Base-by-base conservation (phyloP, 2,113 vertebrate genomes). In the Neodon shergylaensis region DNA sequence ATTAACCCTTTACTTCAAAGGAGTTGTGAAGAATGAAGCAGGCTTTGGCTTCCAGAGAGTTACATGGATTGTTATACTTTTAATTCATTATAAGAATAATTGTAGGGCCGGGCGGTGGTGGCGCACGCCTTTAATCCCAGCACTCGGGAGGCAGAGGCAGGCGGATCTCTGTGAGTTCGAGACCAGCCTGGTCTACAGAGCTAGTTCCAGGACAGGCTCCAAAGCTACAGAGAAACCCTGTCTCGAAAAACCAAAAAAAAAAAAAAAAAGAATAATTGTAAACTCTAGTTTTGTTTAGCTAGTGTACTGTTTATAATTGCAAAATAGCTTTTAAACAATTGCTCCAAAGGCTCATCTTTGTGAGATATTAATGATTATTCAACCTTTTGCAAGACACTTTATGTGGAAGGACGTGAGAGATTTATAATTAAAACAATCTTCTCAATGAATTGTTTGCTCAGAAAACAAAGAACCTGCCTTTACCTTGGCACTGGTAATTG, bases 81-180 rank as follows among this genome's bases (percentile, higher is more conserved):
- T 97, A 98, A 98, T 98, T 98, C 97, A 98, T 98, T 98, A 98
- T 92, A 98, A 96, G 97, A 98, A 97, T 98, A 98, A 98, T 98
- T 98, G 98, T 98, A 97, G 96, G n/a, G n/a, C n/a, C n/a, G n/a
- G n/a, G n/a, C n/a, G n/a, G n/a, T n/a, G n/a, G n/a, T n/a, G n/a
- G n/a, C n/a, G n/a, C n/a, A n/a, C n/a, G n/a, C n/a, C n/a, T n/a
- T n/a, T n/a, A n/a, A n/a, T n/a, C n/a, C n/a, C n/a, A n/a, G n/a
- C n/a, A n/a, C n/a, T n/a, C n/a, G n/a, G n/a, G n/a, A n/a, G n/a
- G n/a, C n/a, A n/a, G n/a, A n/a, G n/a, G n/a, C n/a, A n/a, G n/a
- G n/a, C n/a, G n/a, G n/a, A n/a, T n/a, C n/a, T n/a, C n/a, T n/a
- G n/a, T n/a, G n/a, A n/a, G n/a, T n/a, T n/a, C n/a, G n/a, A n/a